Evolutionary conservation across 2,888 invertebrate species (phyloP), one percentile per base, ranked within the genome.

Genomic region (Diplazon laetatorius): DNA sequence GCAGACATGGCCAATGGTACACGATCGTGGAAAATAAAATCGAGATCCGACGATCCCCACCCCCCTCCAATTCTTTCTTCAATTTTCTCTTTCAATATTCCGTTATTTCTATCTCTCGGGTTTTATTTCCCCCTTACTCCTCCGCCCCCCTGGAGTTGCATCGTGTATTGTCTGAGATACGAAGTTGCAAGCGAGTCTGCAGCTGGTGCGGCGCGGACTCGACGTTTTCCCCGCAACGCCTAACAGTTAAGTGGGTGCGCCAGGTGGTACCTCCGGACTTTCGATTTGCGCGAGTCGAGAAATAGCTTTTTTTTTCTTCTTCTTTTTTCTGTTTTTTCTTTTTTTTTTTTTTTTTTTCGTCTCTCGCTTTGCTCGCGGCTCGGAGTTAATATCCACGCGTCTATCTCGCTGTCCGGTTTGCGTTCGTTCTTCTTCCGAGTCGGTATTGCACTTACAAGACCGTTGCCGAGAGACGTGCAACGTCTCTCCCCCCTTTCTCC

Each of bases 191-290:
- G 1, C 30, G 63, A 70, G 50, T 70, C 46, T 74, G 65, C 59
- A 42, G 39, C 42, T 55, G 39, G 22, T 57, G 46, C 60, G n/a
- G n/a, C n/a, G n/a, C n/a, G n/a, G n/a, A n/a, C n/a, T n/a, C 63
- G 37, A 12, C 14, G 30, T 35, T 14, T 65, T 44, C 35, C 14
- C 57, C 48, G 20, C 18, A 25, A 9, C 42, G 52, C 25, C 14
- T 30, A 30, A 55, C 25, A 55, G 50, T 14, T 55, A 68, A 52
- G 48, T 66, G 70, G 74, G 70, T 70, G 70, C 74, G 74, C 78
- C 78, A 78, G 78, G 74, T 78, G 78, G 78, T 74, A 70, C 73
- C 60, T 78, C n/a, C 74, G 70, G 70, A 78, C 78, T 78, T 78
- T 74, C 78, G 74, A 78, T 78, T 78, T 78, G 74, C 78, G 70